These are phyloP conservation scores for Leucopsar rothschildi DNA, from an alignment of 2,113 vertebrate species.

Conservation along the genomic window DNA sequence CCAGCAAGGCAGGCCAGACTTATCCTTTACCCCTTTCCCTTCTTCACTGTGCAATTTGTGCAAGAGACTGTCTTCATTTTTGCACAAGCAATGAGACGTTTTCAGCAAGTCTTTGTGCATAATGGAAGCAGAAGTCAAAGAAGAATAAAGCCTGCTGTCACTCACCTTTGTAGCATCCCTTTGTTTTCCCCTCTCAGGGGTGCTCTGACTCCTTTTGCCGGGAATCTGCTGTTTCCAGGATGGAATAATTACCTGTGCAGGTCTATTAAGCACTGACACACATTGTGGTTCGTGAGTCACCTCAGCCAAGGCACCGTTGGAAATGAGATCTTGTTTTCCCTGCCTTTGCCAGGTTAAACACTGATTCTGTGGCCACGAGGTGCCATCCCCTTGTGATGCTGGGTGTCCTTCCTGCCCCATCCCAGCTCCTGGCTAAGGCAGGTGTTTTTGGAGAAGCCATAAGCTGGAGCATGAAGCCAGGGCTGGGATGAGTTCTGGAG, in stretches of 20 bases:
- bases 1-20: not conserved
- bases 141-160: not conserved
- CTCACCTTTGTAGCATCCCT: conserved; percentile 26
- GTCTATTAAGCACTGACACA: conserved; percentile 43
- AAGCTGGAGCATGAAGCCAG: not conserved
- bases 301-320: not conserved
- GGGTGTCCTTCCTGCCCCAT: not conserved
- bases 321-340: not conserved
- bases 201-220: not conserved
- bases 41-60: not conserved
- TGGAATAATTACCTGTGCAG: conserved; percentile 6
- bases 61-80: not conserved
- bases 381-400: not conserved
- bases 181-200: conserved; percentile 26
- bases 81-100: not conserved
- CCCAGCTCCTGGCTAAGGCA: not conserved
- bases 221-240: conserved; percentile 10
- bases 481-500: not conserved
- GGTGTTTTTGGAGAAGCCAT: not conserved
- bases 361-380: not conserved
- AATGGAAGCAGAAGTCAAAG: not conserved
- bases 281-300: conserved; percentile 31
- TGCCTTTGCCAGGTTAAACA: conserved; percentile 8
- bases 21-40: not conserved
- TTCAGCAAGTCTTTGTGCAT: not conserved